phyloP scores from a whole-genome alignment of 2,888 invertebrate species.

The Germaria angustata region DNA sequence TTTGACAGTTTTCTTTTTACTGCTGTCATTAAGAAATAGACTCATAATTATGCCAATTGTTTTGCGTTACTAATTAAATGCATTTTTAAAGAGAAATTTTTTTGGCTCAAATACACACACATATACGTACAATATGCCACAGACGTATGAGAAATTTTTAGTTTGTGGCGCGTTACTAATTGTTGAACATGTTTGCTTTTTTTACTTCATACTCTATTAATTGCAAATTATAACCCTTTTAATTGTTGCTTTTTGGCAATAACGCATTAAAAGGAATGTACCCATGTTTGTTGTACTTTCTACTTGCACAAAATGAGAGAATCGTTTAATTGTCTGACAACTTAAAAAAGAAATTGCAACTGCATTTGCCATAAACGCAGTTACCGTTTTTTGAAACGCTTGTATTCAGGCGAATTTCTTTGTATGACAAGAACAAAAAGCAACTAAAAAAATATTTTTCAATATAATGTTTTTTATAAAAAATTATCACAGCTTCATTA shows the following conservation, averaged over 20 bases:
- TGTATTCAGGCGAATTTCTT: no score
- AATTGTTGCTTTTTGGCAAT: constrained; percentile 55
- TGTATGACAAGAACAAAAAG: no score
- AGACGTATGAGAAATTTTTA: background rate
- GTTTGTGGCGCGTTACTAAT: constrained; percentile 54
- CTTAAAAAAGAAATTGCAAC: constrained; percentile 2
- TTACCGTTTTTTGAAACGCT: background rate
- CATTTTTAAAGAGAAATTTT: constrained; percentile 52
- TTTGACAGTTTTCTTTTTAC: background rate
- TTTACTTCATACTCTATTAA: constrained; percentile 52
- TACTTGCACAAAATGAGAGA: constrained; percentile 40
- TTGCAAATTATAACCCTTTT: constrained; percentile 63
- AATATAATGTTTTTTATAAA: no score
- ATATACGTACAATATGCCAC: background rate
- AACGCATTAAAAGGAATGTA: background rate
- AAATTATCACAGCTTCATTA: no score
- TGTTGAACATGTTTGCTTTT: background rate
- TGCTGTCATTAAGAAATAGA: background rate
- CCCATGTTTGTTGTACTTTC: constrained; percentile 35
- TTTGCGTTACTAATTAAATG: constrained; percentile 40
- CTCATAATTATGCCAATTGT: constrained; percentile 1
- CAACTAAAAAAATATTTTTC: no score
- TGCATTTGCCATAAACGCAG: background rate
- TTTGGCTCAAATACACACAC: background rate
- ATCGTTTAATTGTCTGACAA: constrained; percentile 42